Evolutionary conservation across 1,140 invertebrate species (phyloP).

Genomic region (Pollicipes pollicipes): DNA sequence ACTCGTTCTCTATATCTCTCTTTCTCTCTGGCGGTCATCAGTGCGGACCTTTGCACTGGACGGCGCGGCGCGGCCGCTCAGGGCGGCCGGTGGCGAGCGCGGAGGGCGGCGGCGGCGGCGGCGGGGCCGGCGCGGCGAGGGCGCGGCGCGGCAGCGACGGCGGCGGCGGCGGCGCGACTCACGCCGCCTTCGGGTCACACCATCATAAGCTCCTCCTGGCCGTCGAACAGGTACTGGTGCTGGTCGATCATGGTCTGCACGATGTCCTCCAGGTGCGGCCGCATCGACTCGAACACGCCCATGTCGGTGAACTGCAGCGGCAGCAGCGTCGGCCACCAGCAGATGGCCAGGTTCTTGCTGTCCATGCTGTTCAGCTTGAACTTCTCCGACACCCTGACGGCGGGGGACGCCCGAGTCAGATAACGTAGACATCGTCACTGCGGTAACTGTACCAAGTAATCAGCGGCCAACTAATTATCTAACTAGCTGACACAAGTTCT

Average conservation of each 20-base stretch:
- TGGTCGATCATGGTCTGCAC: conserved; percentile 95
- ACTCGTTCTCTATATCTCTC: too few species aligned
- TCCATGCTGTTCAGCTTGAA: conserved; percentile 89
- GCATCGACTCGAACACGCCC: conserved; percentile 71
- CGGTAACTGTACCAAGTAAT: too few species aligned
- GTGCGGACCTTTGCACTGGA: too few species aligned
- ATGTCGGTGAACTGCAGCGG: conserved; percentile 89
- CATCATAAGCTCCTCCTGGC: conserved; percentile 80
- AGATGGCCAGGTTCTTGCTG: conserved; percentile 84
- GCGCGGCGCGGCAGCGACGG: not conserved
- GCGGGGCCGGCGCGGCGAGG: too few species aligned
- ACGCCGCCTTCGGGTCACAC: conserved; percentile 34
- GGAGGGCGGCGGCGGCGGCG: too few species aligned
- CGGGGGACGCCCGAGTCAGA: conserved; percentile 11
- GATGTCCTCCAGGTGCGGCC: conserved; percentile 83
- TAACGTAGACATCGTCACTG: too few species aligned
- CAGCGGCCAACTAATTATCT: too few species aligned
- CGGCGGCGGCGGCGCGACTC: conserved; percentile 5
- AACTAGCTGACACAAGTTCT: too few species aligned
- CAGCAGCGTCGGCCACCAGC: conserved; percentile 93
- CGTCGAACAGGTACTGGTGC: conserved; percentile 80
- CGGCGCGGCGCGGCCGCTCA: too few species aligned
- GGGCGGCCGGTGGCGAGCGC: too few species aligned
- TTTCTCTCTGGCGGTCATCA: too few species aligned
- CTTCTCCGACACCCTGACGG: conserved; percentile 66